A percentile compares a stretch with the other conserved stretches of the same genome.
Evolutionary conservation across 2,888 invertebrate genomes (phyloP).

Genomic region (Hyppa rectilinea): DNA sequence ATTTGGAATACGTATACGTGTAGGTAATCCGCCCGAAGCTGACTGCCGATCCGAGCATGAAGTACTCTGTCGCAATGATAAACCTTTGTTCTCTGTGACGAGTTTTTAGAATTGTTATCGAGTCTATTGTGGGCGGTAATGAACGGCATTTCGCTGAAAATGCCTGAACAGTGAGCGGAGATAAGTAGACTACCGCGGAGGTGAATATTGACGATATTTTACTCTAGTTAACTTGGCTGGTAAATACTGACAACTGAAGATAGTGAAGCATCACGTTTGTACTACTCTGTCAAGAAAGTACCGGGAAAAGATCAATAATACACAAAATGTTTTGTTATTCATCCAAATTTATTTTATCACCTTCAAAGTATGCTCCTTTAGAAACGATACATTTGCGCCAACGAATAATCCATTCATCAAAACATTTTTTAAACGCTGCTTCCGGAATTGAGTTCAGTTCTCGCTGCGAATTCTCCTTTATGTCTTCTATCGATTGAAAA

Average conservation of each 20-base stretch:
- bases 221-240: conserved; percentile 7
- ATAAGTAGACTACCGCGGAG: conserved; percentile 64
- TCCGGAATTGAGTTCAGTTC: too few species aligned
- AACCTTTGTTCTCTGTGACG: conserved; percentile 77
- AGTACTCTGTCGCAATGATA: conserved; percentile 71
- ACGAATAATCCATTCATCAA: too few species aligned
- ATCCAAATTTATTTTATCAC: too few species aligned
- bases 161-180: conserved; percentile 76
- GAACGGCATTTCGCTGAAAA: conserved; percentile 79
- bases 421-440: too few species aligned
- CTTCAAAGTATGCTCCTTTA: too few species aligned
- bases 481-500: too few species aligned
- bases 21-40: conserved; percentile 48
- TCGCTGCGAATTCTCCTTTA: too few species aligned
- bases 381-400: too few species aligned
- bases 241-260: background rate
- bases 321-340: too few species aligned
- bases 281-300: too few species aligned
- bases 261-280: background rate
- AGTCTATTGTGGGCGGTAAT: conserved; percentile 82
- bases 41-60: conserved; percentile 65
- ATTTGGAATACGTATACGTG: conserved; percentile 32
- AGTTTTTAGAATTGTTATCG: conserved; percentile 85
- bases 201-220: conserved; percentile 71
- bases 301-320: too few species aligned